Base-by-base conservation (phyloP, 2,888 invertebrate genomes). In the Cryptosula pallasiana region DNA sequence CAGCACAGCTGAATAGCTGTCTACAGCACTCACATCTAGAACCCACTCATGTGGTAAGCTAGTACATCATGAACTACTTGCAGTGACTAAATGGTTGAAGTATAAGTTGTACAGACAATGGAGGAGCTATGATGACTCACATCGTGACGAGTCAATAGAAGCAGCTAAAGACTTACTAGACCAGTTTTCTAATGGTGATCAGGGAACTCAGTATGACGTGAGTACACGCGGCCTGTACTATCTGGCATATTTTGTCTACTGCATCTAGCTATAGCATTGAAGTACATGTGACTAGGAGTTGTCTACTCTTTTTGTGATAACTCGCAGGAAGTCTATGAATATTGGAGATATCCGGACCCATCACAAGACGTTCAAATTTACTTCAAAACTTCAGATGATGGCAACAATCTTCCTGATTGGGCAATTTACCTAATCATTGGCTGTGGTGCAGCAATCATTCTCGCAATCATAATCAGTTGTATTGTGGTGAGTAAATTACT, bases 401-500 rank as follows among this genome's bases (percentile, higher is more conserved):
- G 23, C 5, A 55, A 20, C 23, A 55, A 55, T 3, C n/a, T 63
- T 5, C 63, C 63, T 2, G 34, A 13, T 13, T 63, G 63, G 63
- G 63, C 63, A 3, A 63, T 63, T 9, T 63, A 27, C 13, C 9
- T 27, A 16, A 63, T 63, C 63, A 63, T 63, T 13, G 63, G 63
- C 9, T 9, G 20, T 13, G 2, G 29, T 32, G 63, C 34, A 29
- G 63, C 32, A 9, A n/a, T 63, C 2, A 1, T 63, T 3, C 25
- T 63, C 9, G 63, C 63, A 5, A 13, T 63, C 2, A 27, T 63
- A 27, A 32, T 63, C 29, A 63, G 63, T 32, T 63, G 63, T n/a
- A 63, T 63, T 29, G 63, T 63, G 27, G 63, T 63, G n/a, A 16
- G 57, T 57, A 9, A 57, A n/a, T n/a, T n/a, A n/a, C n/a, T n/a